These are phyloP conservation scores for Apis florea DNA, from an alignment of 1,140 invertebrate genomes.

Conservation along the genomic window DNA sequence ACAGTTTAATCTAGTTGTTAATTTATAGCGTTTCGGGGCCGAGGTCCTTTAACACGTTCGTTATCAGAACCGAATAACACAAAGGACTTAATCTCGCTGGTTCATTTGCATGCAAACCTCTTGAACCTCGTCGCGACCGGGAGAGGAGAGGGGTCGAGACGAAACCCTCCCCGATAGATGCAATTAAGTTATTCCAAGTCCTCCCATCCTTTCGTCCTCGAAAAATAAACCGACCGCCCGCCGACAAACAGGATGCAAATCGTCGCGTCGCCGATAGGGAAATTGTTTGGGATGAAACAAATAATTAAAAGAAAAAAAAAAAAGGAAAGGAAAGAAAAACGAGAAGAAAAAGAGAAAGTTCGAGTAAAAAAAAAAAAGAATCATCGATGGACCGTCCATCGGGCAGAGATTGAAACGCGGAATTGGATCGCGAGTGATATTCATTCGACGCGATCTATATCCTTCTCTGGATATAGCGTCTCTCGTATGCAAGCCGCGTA, in stretches of 20 bases:
- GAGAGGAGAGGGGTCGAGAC: not conserved
- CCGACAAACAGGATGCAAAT: constrained; percentile 60
- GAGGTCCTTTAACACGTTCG: constrained; percentile 57
- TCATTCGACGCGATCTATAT: constrained; percentile 5
- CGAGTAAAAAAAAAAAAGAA: not conserved
- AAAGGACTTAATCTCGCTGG: constrained; percentile 71
- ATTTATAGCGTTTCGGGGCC: constrained; percentile 63
- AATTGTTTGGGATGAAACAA: constrained; percentile 38
- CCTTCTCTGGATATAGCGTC: not conserved
- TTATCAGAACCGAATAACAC: constrained; percentile 64
- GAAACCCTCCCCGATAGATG: constrained; percentile 51
- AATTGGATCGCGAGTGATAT: constrained; percentile 41
- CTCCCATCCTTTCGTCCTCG: constrained; percentile 31
- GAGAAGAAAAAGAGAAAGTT: not conserved
- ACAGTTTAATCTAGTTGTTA: constrained; percentile 73
- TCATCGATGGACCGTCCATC: constrained; percentile 8
- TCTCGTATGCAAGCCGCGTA: not conserved
- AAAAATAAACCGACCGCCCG: constrained; percentile 53
- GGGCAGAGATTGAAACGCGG: constrained; percentile 39
- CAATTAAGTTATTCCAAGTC: constrained; percentile 65
- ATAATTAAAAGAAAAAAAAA: not conserved
- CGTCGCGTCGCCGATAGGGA: constrained; percentile 28
- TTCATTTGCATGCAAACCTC: constrained; percentile 72
- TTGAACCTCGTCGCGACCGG: constrained; percentile 38
- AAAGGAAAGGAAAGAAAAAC: not conserved